These are phyloP conservation scores for Oenanthe oenanthe DNA, from an alignment of 2,113 vertebrate species.

Conservation along the genomic window DNA sequence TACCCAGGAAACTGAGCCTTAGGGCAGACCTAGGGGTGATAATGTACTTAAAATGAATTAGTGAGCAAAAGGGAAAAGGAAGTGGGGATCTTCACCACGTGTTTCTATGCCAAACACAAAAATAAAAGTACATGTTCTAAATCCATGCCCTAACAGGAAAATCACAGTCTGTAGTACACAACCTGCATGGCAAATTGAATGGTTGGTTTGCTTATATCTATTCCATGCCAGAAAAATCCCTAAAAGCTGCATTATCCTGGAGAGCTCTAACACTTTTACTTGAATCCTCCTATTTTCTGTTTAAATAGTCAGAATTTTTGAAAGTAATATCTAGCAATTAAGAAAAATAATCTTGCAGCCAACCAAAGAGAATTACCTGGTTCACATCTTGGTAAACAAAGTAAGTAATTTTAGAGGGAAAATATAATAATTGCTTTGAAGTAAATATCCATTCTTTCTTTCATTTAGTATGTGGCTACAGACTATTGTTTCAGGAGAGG, in stretches of 20 bases:
- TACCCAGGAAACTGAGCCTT: neutral
- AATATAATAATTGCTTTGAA: neutral
- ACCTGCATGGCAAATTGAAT: neutral
- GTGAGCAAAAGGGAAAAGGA: neutral
- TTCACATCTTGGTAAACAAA: neutral
- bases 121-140: neutral
- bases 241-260: neutral
- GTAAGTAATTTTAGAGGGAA: neutral
- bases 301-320: neutral
- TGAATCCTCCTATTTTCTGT: neutral
- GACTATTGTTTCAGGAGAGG: neutral
- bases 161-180: neutral
- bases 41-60: neutral
- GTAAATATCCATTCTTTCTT: neutral
- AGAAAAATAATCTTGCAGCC: neutral
- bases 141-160: neutral
- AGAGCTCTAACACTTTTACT: neutral
- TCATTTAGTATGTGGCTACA: neutral
- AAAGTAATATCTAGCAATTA: neutral
- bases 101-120: neutral
- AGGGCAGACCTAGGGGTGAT: neutral
- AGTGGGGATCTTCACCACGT: neutral
- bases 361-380: neutral
- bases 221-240: neutral
- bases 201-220: neutral